Percentiles rank a stretch among this genome's conserved stretches.
phyloP scores from a whole-genome alignment of 1,140 invertebrate species.

The Drosophila persimilis region DNA sequence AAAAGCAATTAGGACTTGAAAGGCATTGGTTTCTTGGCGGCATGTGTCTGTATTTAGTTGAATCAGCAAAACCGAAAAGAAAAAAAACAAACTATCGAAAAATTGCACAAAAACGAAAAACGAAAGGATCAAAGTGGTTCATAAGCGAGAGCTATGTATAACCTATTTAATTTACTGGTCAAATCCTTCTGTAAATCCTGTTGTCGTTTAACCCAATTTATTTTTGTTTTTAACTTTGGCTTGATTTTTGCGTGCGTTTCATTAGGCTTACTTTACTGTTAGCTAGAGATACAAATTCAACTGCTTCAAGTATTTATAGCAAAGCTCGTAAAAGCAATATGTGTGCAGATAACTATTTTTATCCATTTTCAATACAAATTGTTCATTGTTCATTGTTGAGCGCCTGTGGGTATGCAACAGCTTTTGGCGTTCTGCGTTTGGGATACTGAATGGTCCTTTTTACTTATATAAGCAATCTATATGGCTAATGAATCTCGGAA shows the following conservation, averaged over 20 bases:
- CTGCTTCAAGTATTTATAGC: slow-evolving; percentile 20
- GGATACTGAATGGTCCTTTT: slow-evolving; percentile 16
- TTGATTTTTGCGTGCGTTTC: slow-evolving; percentile 54
- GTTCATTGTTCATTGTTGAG: slow-evolving; percentile 3
- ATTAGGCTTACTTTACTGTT: slow-evolving; percentile 45
- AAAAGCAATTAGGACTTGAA: slow-evolving; percentile 65
- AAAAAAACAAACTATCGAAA: slow-evolving; percentile 17
- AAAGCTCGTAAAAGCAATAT: slow-evolving; percentile 8
- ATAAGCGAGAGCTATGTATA: slow-evolving; percentile 8
- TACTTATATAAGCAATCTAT: neutral
- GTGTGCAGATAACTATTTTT: slow-evolving; percentile 2
- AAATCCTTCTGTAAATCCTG: slow-evolving; percentile 71
- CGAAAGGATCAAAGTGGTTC: slow-evolving; percentile 10
- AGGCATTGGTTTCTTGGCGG: slow-evolving; percentile 85
- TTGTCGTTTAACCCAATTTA: slow-evolving; percentile 36
- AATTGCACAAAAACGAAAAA: slow-evolving; percentile 30
- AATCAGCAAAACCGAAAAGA: slow-evolving; percentile 28
- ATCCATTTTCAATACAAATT: neutral
- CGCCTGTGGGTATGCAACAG: neutral
- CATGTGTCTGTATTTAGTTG: slow-evolving; percentile 76
- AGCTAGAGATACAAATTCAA: slow-evolving; percentile 32
- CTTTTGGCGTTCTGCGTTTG: slow-evolving; percentile 18
- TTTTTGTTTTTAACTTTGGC: slow-evolving; percentile 33
- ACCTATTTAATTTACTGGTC: slow-evolving; percentile 51
- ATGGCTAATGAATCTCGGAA: slow-evolving; percentile 10